Conservation (phyloP, 2,888 invertebrate species). For the Cheilosia scutellata region DNA sequence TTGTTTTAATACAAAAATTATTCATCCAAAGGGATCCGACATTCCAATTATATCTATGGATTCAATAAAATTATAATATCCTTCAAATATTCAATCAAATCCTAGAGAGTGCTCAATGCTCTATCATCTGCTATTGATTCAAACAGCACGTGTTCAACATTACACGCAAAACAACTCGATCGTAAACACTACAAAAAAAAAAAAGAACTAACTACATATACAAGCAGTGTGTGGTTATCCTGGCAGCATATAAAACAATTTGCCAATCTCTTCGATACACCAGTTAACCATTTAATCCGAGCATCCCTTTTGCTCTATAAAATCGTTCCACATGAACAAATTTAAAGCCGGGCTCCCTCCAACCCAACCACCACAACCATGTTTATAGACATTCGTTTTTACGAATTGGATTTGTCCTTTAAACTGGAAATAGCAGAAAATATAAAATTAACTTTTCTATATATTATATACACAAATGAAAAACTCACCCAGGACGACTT, state of each 20-base stretch:
- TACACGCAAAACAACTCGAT: background rate
- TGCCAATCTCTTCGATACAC: conserved; percentile 34
- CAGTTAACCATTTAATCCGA: conserved; percentile 20
- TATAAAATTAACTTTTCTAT: conserved; percentile 12
- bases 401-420: conserved; percentile 54
- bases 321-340: conserved; percentile 53
- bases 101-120: background rate
- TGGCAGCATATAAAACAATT: conserved; percentile 48
- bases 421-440: conserved; percentile 19
- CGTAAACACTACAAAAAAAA: conserved; percentile 10
- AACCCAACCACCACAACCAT: too few relatives aligned
- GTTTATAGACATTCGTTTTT: background rate
- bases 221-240: background rate
- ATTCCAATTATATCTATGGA: too few relatives aligned
- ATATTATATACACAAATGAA: background rate
- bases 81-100: conserved; percentile 1
- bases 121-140: background rate
- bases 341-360: conserved; percentile 14
- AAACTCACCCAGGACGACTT: background rate
- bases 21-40: too few relatives aligned
- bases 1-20: too few relatives aligned
- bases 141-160: conserved; percentile 2
- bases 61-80: background rate
- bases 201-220: background rate
- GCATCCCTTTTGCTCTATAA: conserved; percentile 32